phyloP scores from a whole-genome alignment of 2,888 invertebrate species.

The Brachycybe producta region DNA sequence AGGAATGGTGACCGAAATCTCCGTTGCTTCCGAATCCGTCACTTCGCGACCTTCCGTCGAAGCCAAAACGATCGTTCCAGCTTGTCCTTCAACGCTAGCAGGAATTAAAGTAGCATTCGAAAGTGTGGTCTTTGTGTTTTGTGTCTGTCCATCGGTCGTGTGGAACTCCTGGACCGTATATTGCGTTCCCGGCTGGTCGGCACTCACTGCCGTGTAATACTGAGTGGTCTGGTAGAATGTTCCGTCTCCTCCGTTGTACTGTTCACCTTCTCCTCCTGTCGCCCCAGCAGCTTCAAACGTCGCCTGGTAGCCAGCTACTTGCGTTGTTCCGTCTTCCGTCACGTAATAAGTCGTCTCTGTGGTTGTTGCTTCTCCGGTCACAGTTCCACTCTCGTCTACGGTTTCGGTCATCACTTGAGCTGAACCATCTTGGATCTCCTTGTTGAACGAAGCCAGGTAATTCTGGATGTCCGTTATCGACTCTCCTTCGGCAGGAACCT shows the following conservation, averaged over 20 bases:
- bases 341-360: conserved; percentile 20
- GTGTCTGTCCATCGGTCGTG: not conserved
- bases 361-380: conserved; percentile 7
- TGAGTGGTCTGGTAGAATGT: conserved; percentile 9
- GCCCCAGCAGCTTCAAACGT: conserved; percentile 2
- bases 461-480: conserved; percentile 59
- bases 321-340: conserved; percentile 38
- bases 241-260: conserved; percentile 7
- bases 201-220: conserved; percentile 14
- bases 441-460: conserved; percentile 67
- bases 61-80: conserved; percentile 23
- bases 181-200: conserved; percentile 5
- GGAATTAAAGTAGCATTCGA: not conserved
- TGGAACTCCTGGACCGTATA: conserved; percentile 9
- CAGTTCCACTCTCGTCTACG: conserved; percentile 17
- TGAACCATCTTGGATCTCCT: conserved; percentile 48
- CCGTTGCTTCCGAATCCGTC: conserved; percentile 19
- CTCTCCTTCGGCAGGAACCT: conserved; percentile 31
- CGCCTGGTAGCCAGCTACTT: conserved; percentile 3
- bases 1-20: conserved; percentile 24
- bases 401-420: conserved; percentile 6
- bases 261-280: not conserved
- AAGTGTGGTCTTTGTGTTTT: not conserved
- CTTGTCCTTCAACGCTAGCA: conserved; percentile 4
- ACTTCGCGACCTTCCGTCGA: conserved; percentile 20